Conservation (phyloP, 1,140 invertebrate species). For the Heliothis subflexa region DNA sequence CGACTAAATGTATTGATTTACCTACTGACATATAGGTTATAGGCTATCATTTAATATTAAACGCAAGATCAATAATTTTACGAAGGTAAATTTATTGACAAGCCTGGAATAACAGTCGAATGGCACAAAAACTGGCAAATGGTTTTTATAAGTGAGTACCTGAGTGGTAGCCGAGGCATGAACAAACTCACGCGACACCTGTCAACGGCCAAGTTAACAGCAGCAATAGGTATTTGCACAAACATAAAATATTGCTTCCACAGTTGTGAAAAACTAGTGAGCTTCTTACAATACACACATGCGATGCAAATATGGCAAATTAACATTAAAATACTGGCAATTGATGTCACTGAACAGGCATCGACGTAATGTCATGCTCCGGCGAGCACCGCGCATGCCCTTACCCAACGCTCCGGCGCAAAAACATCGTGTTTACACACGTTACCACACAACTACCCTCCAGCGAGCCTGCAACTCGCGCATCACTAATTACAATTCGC, state of each 20-base stretch:
- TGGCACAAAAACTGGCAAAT: background rate
- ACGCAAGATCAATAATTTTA: too few relatives aligned
- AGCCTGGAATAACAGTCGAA: background rate
- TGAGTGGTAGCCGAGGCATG: background rate
- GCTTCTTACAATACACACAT: background rate
- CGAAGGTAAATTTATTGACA: too few relatives aligned
- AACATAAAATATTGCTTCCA: background rate
- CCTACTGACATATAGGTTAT: too few relatives aligned
- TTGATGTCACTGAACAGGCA: slow-evolving; percentile 1
- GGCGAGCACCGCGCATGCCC: background rate
- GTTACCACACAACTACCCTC: background rate
- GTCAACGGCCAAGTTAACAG: background rate
- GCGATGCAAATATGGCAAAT: slow-evolving; percentile 9
- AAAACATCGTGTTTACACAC: slow-evolving; percentile 6
- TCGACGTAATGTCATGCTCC: slow-evolving; percentile 18
- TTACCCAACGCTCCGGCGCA: background rate
- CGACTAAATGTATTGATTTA: too few relatives aligned
- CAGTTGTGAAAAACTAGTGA: slow-evolving; percentile 25
- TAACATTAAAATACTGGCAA: background rate
- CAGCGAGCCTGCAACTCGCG: background rate
- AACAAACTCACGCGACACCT: slow-evolving; percentile 21
- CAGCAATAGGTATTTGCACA: background rate
- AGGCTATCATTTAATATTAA: too few relatives aligned
- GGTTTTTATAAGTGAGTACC: background rate
- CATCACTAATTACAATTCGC: slow-evolving; percentile 4